Evolutionary conservation across 1,140 invertebrate species (phyloP).

Genomic region (Penaeus vannamei): DNA sequence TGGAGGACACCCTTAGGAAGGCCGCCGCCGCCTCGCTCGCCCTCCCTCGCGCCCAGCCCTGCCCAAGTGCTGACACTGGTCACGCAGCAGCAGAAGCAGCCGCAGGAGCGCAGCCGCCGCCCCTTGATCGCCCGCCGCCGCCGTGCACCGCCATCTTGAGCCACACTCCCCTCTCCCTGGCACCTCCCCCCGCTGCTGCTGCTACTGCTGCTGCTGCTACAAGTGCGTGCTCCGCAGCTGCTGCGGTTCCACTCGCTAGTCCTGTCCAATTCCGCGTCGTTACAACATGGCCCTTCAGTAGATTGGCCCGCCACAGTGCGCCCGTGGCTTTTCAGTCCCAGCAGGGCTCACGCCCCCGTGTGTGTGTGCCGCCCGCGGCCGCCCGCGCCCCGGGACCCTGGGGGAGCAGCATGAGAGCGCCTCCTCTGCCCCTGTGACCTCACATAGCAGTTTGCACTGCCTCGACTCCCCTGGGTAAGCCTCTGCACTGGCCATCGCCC

Average conservation of each 20-base stretch:
- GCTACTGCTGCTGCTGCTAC: slow-evolving; percentile 43
- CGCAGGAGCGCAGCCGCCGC: slow-evolving; percentile 41
- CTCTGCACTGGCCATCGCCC: background rate
- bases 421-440: slow-evolving; percentile 62
- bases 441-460: slow-evolving; percentile 53
- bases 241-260: background rate
- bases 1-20: background rate
- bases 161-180: slow-evolving; percentile 29
- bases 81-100: slow-evolving; percentile 44
- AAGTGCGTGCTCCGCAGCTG: background rate
- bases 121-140: slow-evolving; percentile 8
- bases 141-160: slow-evolving; percentile 61
- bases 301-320: slow-evolving; percentile 35
- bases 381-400: slow-evolving; percentile 58
- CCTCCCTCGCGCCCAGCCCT: background rate
- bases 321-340: slow-evolving; percentile 33
- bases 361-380: slow-evolving; percentile 56
- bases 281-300: slow-evolving; percentile 56
- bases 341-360: slow-evolving; percentile 38
- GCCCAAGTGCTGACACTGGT: slow-evolving; percentile 1
- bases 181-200: slow-evolving; percentile 7
- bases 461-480: slow-evolving; percentile 57
- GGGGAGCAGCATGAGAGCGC: slow-evolving; percentile 62
- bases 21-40: slow-evolving; percentile 1
- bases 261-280: slow-evolving; percentile 35